Evolutionary conservation across 2,113 vertebrate species (phyloP), one percentile per base, ranked within the genome.

Genomic region (Myrmecophaga tridactyla): DNA sequence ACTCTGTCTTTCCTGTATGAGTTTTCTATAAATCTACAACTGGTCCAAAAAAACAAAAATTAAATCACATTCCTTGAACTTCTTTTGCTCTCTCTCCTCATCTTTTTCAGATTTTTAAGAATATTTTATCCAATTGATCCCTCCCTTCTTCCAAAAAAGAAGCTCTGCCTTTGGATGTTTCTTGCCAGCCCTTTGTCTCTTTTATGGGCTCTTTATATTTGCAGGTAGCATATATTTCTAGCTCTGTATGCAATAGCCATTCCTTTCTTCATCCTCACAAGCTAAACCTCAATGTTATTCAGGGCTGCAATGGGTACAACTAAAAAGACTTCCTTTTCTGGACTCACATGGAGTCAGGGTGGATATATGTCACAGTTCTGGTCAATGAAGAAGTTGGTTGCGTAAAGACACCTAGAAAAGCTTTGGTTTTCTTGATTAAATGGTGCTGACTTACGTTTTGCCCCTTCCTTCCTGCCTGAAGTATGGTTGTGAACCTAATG

Each of bases 391-490:
- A 69, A 21, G 67, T 29, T 1, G 5, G 17, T 1, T 27, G 51
- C 84, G 13, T 4, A 17, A 70, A 77, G 39, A 1, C 60, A 84
- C 56, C 89, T 39, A n/a, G 63, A 46, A 77, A 41, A 77, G 63
- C 53, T 72, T 91, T 77, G 27, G 6, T 56, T 70, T 78, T 94
- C 88, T 76, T 20, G 51, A 34, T 23, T 41, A 29, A 67, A 75
- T 34, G 29, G 7, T 15, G 29, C 6, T 34, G 31, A 51, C 46
- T 46, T 65, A 36, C n/a, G 23, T 43, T 25, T 13, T 53, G 31
- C 7, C 8, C 31, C 43, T 36, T 77, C 70, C 72, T 86, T 78
- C 27, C 46, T 80, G n/a, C 21, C 9, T 48, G 58, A 39, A 31
- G 21, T 31, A 56, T 65, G 53, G 20, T 34, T 72, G 34, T 23